Evolutionary conservation across 2,113 vertebrate genomes (phyloP), one percentile per base, ranked within the genome.

Genomic region (Eulemur rufifrons): DNA sequence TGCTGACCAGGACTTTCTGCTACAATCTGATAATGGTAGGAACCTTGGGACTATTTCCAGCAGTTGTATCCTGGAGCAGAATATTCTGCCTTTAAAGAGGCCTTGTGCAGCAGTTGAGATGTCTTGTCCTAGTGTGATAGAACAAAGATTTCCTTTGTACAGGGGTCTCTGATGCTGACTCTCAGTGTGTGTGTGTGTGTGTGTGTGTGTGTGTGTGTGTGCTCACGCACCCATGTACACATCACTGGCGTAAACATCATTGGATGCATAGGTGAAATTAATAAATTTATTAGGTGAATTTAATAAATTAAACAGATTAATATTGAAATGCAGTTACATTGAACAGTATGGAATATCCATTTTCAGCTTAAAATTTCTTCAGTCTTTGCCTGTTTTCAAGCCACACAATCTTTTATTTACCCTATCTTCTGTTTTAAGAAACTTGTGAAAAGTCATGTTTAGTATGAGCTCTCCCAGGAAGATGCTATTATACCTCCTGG

Each of bases 181-280:
- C 10, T 11, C 39, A 39, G 17, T 54, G n/a, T 3, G 17, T 42
- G 21, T 59, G n/a, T 85, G n/a, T 85, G 61, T 25, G 32, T 61
- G 21, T 59, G n/a, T 85, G 61, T 25, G 32, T 61, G 2, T 78
- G 21, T 52, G 32, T 68, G 50, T 45, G 8, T 27, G 20, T 20
- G 3, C 14, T 11, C 4, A 15, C 25, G 3, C 23, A 8, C 25
- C 0, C 14, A 0, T 29, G 18, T 37, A 12, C 11, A 54, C 50
- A 25, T n/a, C 18, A n/a, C 37, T 69, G 18, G 66, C 6, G 10
- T 12, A 12, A 6, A 47, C 34, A 37, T 45, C 10, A 32, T 15
- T 61, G n/a, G 52, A 3, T 56, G 2, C 17, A 13, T 23, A n/a
- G 4, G 1, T 34, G 27, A 69, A 87, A 9, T 20, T 54, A 54